These are phyloP conservation scores for Forficula auricularia DNA, from an alignment of 1,140 invertebrate species.

Conservation along the genomic window DNA sequence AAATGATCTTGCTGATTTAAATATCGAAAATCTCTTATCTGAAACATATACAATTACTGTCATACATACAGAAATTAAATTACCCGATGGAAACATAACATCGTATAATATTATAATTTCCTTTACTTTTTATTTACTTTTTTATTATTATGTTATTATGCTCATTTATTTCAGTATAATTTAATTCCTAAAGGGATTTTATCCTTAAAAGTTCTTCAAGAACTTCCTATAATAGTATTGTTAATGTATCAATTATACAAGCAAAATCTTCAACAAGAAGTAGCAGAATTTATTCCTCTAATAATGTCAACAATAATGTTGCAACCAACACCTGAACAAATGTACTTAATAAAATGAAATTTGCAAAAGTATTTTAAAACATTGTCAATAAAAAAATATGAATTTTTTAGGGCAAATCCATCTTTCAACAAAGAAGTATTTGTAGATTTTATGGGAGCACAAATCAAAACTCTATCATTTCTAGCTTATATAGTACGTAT, in stretches of 20 bases:
- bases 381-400: conserved; percentile 7
- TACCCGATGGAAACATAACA: conserved; percentile 55
- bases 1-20: conserved; percentile 75
- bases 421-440: conserved; percentile 89
- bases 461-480: conserved; percentile 91
- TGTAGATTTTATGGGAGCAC: conserved; percentile 94
- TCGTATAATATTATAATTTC: conserved; percentile 33
- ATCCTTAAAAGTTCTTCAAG: conserved; percentile 87
- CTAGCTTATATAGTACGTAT: conserved; percentile 87
- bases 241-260: conserved; percentile 96
- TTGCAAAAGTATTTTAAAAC: conserved; percentile 7
- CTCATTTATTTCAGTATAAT: conserved; percentile 59
- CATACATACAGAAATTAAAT: conserved; percentile 72
- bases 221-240: conserved; percentile 91
- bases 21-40: conserved; percentile 60
- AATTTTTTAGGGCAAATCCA: conserved; percentile 43
- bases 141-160: too few relatives aligned
- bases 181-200: conserved; percentile 77
- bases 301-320: conserved; percentile 86
- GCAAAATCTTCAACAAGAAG: conserved; percentile 80
- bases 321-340: conserved; percentile 64
- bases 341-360: too few relatives aligned
- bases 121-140: conserved; percentile 4
- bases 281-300: conserved; percentile 86
- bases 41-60: conserved; percentile 81